Evolutionary conservation across 2,113 vertebrate genomes (phyloP), one percentile per base, ranked within the genome.

Genomic region (Rhinogobius similis): DNA sequence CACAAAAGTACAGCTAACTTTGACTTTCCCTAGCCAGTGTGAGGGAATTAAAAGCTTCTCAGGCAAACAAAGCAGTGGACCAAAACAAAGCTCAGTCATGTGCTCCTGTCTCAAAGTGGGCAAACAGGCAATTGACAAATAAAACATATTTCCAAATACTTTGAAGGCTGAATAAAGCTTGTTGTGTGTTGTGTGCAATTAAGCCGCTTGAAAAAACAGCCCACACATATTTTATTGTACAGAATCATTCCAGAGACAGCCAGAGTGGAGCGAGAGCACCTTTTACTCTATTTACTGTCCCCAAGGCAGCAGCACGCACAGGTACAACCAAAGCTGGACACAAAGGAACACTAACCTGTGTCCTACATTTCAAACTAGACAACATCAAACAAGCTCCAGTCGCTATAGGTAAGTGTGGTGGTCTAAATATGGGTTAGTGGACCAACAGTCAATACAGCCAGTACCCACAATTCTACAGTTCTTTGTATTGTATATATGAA

Each of bases 11-110:
- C 12, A 55, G 52, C 23, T 26, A 1, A 6, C 24, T 29, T 27
- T 29, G 2, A 58, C 24, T 58, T 29, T 18, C 24, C 6, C 24
- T 21, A 2, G 7, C 20, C 46, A n/a, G 20, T 7, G 24, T 58
- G 55, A 53, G 50, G 77, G 66, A 77, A 70, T 78, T 78, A 82
- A 76, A 78, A 77, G 62, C 10, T 73, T 62, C 20, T 41, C 26
- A 71, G 58, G 62, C 68, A 61, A 72, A 75, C 70, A 16, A 21
- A 74, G 71, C 72, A 26, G 72, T 41, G 44, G 59, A 72, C 73
- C 77, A 68, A 77, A 70, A 73, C 71, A 83, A 81, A 83, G 71
- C 77, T 14, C 50, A 66, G 77, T 83, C 78, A 82, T 72, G 76
- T 65, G 78, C 56, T 39, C 3, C 61, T 0, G 61, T 62, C 46